These are phyloP conservation scores for Agriopis aurantiaria DNA, from an alignment of 2,888 invertebrate genomes.

Conservation along the genomic window DNA sequence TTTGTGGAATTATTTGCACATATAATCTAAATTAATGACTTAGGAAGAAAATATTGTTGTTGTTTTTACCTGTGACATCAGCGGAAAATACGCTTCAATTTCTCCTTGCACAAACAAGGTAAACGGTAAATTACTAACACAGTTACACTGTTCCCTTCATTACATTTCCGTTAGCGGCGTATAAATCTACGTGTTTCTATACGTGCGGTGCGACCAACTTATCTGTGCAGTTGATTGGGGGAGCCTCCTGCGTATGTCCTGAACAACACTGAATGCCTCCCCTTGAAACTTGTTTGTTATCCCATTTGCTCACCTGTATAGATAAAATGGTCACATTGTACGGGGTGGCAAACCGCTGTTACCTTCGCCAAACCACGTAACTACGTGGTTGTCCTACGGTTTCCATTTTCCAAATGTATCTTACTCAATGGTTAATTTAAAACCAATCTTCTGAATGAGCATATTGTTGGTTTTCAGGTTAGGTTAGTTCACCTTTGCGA, in stretches of 20 bases:
- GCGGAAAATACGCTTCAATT: constrained; percentile 20
- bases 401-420: constrained; percentile 39
- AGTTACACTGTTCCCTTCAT: constrained; percentile 19
- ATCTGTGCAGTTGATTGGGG: background rate
- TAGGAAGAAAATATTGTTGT: background rate
- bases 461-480: background rate
- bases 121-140: constrained; percentile 19
- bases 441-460: constrained; percentile 24
- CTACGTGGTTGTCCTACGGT: constrained; percentile 34
- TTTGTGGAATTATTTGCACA: too few relatives aligned
- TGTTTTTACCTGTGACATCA: constrained; percentile 4
- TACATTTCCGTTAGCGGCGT: constrained; percentile 22
- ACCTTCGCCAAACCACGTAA: constrained; percentile 35
- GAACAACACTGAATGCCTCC: background rate
- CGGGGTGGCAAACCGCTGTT: constrained; percentile 11
- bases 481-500: background rate
- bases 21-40: background rate
- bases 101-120: constrained; percentile 22
- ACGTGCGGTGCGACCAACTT: background rate
- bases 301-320: background rate
- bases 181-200: constrained; percentile 34
- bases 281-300: background rate
- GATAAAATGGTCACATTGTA: background rate
- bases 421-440: constrained; percentile 34
- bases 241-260: background rate